A percentile compares a stretch with the other conserved stretches of the same genome.
Conservation (phyloP, 2,113 vertebrate species). For the Nothoprocta perdicaria region DNA sequence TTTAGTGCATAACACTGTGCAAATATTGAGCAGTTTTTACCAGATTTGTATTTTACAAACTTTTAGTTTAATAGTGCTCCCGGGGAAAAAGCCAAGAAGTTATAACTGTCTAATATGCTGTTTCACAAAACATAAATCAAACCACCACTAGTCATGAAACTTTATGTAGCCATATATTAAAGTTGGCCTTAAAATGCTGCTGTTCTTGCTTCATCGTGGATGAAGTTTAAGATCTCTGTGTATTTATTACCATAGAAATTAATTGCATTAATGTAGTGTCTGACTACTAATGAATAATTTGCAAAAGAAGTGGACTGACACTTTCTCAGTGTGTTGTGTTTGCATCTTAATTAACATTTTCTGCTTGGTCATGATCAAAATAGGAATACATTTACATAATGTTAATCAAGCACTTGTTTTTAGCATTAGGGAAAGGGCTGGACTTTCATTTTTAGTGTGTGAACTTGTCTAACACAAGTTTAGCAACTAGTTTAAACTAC, state of each 20-base stretch:
- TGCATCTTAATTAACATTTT: slow-evolving; percentile 69
- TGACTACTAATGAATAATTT: slow-evolving; percentile 55
- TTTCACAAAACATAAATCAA: not conserved
- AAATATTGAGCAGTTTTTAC: not conserved
- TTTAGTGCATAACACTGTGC: not conserved
- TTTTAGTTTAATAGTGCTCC: not conserved
- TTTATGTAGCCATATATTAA: slow-evolving; percentile 5
- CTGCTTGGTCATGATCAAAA: slow-evolving; percentile 68
- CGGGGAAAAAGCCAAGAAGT: not conserved
- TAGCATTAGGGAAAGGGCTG: slow-evolving; percentile 65
- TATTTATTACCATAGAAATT: slow-evolving; percentile 41
- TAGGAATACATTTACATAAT: slow-evolving; percentile 67
- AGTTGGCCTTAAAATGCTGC: not conserved
- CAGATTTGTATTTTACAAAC: not conserved
- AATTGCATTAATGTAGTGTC: slow-evolving; percentile 43
- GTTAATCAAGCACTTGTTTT: slow-evolving; percentile 68
- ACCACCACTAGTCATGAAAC: not conserved
- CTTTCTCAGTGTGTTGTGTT: slow-evolving; percentile 48
- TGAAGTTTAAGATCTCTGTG: not conserved
- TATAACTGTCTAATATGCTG: not conserved
- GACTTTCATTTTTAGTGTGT: slow-evolving; percentile 52
- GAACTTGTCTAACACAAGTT: slow-evolving; percentile 32
- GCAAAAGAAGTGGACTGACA: slow-evolving; percentile 42
- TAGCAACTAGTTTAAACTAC: slow-evolving; percentile 50
- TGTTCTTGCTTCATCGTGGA: not conserved